Conservation (phyloP, 1,140 invertebrate species). For the Euschistus heros region DNA sequence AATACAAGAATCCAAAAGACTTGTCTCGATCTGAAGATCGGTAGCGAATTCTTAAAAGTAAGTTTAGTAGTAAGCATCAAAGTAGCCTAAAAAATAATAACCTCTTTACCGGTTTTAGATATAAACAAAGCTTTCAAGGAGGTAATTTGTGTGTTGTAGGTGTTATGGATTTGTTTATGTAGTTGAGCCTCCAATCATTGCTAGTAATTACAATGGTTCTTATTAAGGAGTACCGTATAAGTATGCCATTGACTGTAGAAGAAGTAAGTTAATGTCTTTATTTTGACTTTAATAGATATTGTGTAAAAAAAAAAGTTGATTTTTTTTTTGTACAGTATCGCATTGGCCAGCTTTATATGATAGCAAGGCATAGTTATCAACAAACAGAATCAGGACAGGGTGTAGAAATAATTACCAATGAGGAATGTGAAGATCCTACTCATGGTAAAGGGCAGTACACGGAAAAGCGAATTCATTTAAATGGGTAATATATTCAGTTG, state of each 20-base stretch:
- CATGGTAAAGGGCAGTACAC: constrained; percentile 81
- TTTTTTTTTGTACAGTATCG: constrained; percentile 56
- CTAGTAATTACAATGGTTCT: constrained; percentile 50
- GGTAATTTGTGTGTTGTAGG: no score
- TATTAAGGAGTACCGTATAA: constrained; percentile 81
- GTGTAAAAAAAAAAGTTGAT: background rate
- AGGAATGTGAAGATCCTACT: constrained; percentile 60
- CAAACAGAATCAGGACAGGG: constrained; percentile 82
- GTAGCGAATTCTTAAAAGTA: no score
- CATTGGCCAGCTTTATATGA: constrained; percentile 90
- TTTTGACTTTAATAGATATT: constrained; percentile 1
- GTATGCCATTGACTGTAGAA: constrained; percentile 82
- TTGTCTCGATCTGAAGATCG: no score
- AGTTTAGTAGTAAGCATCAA: no score
- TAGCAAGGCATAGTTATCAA: constrained; percentile 82
- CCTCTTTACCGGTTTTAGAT: no score
- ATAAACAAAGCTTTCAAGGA: no score
- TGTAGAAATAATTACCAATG: constrained; percentile 82
- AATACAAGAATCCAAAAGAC: no score
- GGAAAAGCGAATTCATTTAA: constrained; percentile 51
- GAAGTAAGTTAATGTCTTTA: constrained; percentile 51
- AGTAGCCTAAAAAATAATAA: no score
- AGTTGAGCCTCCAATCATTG: no score
- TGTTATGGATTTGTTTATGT: no score
- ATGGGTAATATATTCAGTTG: constrained; percentile 3